Evolutionary conservation across 2,797 vertebrate species (phyloP).

Genomic region (Pangasius krempfi): DNA sequence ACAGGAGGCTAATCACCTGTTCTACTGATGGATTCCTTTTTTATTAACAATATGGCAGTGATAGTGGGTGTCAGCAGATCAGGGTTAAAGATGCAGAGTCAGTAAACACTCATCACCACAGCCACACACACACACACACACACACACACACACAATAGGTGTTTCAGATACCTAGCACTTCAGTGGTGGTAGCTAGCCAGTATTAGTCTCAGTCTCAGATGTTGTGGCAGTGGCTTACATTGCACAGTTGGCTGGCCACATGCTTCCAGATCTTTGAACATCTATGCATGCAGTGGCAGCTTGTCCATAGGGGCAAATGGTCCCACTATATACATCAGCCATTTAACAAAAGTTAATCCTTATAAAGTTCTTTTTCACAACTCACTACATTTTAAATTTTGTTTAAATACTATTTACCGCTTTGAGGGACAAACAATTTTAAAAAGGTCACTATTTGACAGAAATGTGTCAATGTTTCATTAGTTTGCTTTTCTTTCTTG

Average conservation of each 20-base stretch:
- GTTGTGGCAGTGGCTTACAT: not conserved
- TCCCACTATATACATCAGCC: not conserved
- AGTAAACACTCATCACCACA: not conserved
- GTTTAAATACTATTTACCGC: not conserved
- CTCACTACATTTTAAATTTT: not conserved
- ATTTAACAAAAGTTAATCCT: not conserved
- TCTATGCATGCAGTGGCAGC: not conserved
- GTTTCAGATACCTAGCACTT: not conserved
- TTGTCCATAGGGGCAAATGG: not conserved
- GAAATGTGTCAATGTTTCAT: not conserved
- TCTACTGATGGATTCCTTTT: not conserved
- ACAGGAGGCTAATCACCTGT: not conserved
- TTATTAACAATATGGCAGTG: not conserved
- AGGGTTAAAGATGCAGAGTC: not conserved
- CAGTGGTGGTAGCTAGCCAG: not conserved
- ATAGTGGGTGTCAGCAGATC: not conserved
- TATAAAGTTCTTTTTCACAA: not conserved
- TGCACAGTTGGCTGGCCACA: not conserved
- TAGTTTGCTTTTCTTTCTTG: not conserved
- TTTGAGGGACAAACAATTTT: not conserved
- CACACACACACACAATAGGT: not conserved
- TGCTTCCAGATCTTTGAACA: not conserved
- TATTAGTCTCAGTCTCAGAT: not conserved
- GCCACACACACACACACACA: not conserved
- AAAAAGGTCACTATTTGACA: not conserved